Evolutionary conservation across 1,140 invertebrate genomes (phyloP).

Genomic region (Parapsyche elsis): DNA sequence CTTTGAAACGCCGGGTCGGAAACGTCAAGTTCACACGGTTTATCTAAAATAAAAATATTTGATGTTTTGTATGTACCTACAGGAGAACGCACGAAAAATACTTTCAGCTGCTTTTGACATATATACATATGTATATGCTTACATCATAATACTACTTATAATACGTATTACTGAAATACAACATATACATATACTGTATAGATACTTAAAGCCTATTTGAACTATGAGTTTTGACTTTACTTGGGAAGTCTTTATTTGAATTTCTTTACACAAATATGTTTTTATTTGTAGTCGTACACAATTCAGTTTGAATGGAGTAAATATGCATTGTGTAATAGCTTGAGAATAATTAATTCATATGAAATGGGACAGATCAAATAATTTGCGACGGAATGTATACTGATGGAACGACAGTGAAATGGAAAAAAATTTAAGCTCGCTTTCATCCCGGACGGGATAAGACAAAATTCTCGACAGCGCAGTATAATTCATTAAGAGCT

Average conservation of each 20-base stretch:
- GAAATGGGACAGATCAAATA: slow-evolving; percentile 3
- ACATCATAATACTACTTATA: no score
- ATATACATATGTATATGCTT: no score
- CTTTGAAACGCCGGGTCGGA: slow-evolving; percentile 12
- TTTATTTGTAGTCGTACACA: no score
- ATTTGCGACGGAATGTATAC: slow-evolving; percentile 20
- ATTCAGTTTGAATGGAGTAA: background rate
- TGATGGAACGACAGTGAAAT: slow-evolving; percentile 20
- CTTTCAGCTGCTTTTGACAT: no score
- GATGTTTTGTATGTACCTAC: background rate
- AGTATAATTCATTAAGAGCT: slow-evolving; percentile 53
- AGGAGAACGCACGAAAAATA: no score
- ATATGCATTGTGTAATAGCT: background rate
- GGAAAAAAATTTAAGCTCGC: slow-evolving; percentile 11
- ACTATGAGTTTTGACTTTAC: no score
- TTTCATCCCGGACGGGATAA: slow-evolving; percentile 44
- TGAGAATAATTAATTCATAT: background rate
- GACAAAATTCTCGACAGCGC: slow-evolving; percentile 52
- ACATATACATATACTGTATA: background rate
- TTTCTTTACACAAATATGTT: no score
- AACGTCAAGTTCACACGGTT: slow-evolving; percentile 15
- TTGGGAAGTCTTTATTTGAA: no score
- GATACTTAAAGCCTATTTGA: no score
- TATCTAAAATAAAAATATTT: slow-evolving; percentile 3
- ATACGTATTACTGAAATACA: no score